Evolutionary conservation across 1,140 invertebrate species (phyloP), one percentile per base, ranked within the genome.

Genomic region (Ridgeia piscesae): DNA sequence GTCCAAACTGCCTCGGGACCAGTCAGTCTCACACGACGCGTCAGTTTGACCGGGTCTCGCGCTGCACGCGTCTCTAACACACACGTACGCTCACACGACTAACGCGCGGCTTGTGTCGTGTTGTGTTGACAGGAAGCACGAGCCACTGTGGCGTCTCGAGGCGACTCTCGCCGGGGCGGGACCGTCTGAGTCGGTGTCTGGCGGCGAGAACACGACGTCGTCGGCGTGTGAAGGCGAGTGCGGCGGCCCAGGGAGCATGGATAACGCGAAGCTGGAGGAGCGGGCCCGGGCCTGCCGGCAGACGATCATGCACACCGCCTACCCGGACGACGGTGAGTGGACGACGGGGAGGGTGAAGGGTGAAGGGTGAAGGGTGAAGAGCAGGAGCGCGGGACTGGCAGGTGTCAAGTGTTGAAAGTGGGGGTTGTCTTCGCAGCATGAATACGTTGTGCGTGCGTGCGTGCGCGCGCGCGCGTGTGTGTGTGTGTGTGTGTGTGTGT

Each of bases 361-460:
- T 4, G 42, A 42, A 42, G 11, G 11, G 4, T 42, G 4, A 11
- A 42, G 42, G 42, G n/a, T n/a, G n/a, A n/a, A n/a, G n/a, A n/a
- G n/a, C n/a, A n/a, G n/a, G n/a, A n/a, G n/a, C n/a, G n/a, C n/a
- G n/a, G n/a, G n/a, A n/a, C n/a, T n/a, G n/a, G n/a, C n/a, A n/a
- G n/a, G n/a, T n/a, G n/a, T n/a, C n/a, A n/a, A 42, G 42, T 42
- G 42, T 42, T 42, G 42, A 42, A 42, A 42, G 42, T 42, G 42
- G 42, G 4, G 42, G 11, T 42, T 11, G 42, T 11, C n/a, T n/a
- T n/a, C n/a, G n/a, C n/a, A n/a, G 4, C 4, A 11, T 92, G 27
- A 58, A 21, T 93, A 8, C 35, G 50, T 33, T 90, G 33, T 89
- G 50, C 34, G n/a, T 92, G 58, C 35, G n/a, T 58, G 91, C 33